Evolutionary conservation across 2,888 invertebrate genomes (phyloP).

Genomic region (Gasteruption jaculator): DNA sequence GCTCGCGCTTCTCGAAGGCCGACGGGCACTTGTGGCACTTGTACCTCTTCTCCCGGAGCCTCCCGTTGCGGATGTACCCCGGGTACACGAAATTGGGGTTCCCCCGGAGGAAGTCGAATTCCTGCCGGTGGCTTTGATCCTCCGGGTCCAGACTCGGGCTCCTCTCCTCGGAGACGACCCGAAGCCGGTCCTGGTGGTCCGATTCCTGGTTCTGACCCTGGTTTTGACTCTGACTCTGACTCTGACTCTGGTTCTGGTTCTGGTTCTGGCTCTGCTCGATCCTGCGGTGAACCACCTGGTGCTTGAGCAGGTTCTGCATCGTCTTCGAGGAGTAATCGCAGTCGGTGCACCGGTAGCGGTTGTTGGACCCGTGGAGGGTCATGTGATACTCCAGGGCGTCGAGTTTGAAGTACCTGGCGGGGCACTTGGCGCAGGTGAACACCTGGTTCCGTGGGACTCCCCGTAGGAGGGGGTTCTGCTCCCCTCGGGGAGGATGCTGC

Average conservation of each 20-base stretch:
- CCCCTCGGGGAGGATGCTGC: too few species aligned
- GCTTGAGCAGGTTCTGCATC: constrained; percentile 64
- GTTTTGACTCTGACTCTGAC: neutral
- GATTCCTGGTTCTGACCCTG: neutral
- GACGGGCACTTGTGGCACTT: constrained; percentile 85
- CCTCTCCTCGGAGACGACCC: constrained; percentile 1
- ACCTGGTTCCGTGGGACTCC: constrained; percentile 37
- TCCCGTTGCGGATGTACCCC: constrained; percentile 69
- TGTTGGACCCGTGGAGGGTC: constrained; percentile 62
- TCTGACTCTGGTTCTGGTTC: too few species aligned
- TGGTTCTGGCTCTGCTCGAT: too few species aligned
- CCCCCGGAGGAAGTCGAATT: constrained; percentile 67
- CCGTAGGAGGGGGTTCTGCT: neutral
- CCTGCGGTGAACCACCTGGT: constrained; percentile 56
- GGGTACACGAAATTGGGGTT: constrained; percentile 76
- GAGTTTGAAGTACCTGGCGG: constrained; percentile 69
- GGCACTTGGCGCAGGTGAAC: constrained; percentile 62
- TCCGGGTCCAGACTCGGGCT: too few species aligned
- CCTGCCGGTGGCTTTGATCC: too few species aligned
- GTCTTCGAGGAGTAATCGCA: constrained; percentile 71
- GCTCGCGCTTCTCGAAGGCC: constrained; percentile 79
- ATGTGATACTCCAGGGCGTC: constrained; percentile 68
- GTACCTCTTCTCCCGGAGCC: constrained; percentile 71
- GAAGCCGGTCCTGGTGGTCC: neutral
- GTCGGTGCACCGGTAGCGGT: constrained; percentile 64